These are phyloP conservation scores for Troglohyphantes excavatus DNA, from an alignment of 2,888 invertebrate genomes.

Conservation along the genomic window DNA sequence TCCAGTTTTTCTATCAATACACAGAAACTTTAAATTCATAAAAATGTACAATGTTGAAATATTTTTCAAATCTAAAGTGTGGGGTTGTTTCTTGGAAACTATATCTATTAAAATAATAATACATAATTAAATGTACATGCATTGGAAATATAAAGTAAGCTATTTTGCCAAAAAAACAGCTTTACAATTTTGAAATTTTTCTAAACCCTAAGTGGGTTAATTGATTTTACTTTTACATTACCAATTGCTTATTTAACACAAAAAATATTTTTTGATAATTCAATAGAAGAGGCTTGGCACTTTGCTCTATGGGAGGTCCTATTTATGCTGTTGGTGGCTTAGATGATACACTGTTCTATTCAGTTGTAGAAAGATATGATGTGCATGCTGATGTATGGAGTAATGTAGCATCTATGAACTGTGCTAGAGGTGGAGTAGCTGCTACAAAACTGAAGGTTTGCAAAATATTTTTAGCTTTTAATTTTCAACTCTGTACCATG, in stretches of 20 bases:
- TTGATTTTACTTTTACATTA: too few species aligned
- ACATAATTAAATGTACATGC: too few species aligned
- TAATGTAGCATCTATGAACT: slow-evolving; percentile 83
- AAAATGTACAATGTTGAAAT: too few species aligned
- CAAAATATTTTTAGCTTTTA: neutral
- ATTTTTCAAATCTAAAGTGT: too few species aligned
- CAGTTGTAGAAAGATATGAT: slow-evolving; percentile 84
- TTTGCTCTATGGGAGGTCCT: slow-evolving; percentile 83
- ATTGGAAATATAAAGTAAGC: too few species aligned
- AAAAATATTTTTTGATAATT: neutral
- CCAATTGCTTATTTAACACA: neutral
- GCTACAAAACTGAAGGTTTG: slow-evolving; percentile 82
- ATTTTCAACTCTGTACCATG: neutral
- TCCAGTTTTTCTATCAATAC: too few species aligned
- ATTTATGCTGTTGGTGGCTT: slow-evolving; percentile 84
- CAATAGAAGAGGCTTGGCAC: slow-evolving; percentile 84
- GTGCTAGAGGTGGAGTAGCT: slow-evolving; percentile 84
- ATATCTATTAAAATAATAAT: too few species aligned
- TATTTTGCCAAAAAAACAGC: too few species aligned
- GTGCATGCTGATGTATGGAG: slow-evolving; percentile 83
- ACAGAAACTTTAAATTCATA: too few species aligned
- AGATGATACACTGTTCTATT: slow-evolving; percentile 84
- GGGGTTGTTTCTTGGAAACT: too few species aligned
- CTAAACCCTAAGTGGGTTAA: too few species aligned
- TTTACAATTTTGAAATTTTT: too few species aligned